These are phyloP conservation scores for Drosophila paranaensis DNA, from an alignment of 2,888 invertebrate genomes.

Conservation along the genomic window DNA sequence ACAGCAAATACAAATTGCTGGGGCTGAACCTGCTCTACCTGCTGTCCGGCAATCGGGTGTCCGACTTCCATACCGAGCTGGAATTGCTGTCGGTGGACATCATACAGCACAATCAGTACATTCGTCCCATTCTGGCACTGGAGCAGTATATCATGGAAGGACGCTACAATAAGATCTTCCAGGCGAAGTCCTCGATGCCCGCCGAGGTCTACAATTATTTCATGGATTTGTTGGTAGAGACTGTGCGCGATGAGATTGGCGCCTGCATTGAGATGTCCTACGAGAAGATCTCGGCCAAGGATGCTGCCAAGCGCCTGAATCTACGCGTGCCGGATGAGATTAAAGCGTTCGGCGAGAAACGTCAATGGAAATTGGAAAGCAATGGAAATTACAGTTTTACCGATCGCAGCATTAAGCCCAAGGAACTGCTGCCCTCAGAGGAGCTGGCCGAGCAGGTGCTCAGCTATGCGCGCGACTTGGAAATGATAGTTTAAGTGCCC, in stretches of 20 bases:
- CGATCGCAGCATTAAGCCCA: conserved; percentile 90
- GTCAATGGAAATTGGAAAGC: conserved; percentile 92
- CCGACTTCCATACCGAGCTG: conserved; percentile 99
- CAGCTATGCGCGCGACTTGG: conserved; percentile 98
- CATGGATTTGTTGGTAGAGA: conserved; percentile 97
- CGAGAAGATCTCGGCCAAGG: conserved; percentile 93
- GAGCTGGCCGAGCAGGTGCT: conserved; percentile 97
- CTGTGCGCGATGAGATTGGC: conserved; percentile 98
- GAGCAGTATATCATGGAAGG: conserved; percentile 99
- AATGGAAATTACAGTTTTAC: conserved; percentile 94
- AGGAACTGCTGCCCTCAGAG: conserved; percentile 93
- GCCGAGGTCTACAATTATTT: conserved; percentile 98
- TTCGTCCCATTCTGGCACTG: conserved; percentile 96
- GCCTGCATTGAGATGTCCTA: conserved; percentile 98
- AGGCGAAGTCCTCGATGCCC: conserved; percentile 97
- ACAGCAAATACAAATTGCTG: conserved; percentile 96
- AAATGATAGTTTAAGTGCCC: conserved; percentile 96
- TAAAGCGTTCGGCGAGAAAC: conserved; percentile 92
- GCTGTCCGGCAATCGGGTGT: conserved; percentile 97
- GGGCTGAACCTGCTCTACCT: conserved; percentile 97
- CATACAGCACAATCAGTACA: conserved; percentile 96
- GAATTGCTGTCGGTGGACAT: conserved; percentile 96
- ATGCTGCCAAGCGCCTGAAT: conserved; percentile 95
- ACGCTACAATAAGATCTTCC: conserved; percentile 98
- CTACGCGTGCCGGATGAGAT: conserved; percentile 91